Conservation (phyloP, 2,797 vertebrate genomes). For the Malurus splendens region DNA sequence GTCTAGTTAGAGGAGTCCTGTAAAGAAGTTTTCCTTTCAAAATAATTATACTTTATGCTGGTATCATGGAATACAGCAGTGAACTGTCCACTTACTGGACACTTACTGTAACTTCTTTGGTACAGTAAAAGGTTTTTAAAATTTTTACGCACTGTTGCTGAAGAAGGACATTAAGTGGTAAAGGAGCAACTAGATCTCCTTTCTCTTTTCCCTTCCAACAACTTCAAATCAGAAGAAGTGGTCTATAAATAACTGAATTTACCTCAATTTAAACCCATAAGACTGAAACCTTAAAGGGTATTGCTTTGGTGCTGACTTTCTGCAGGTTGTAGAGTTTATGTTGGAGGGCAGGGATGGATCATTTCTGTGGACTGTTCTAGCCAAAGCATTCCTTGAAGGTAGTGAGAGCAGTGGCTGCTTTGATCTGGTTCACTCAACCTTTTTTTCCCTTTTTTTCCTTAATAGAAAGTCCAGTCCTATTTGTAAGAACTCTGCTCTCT, state of each 20-base stretch:
- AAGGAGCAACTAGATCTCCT: background rate
- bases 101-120: background rate
- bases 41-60: background rate
- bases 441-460: background rate
- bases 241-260: background rate
- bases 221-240: background rate
- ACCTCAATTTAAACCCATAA: background rate
- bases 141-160: background rate
- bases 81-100: background rate
- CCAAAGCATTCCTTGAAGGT: background rate
- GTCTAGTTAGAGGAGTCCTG: background rate
- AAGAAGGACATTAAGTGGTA: background rate
- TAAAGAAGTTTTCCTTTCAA: background rate
- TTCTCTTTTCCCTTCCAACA: background rate
- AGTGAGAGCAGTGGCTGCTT: background rate
- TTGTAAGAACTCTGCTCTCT: background rate
- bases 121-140: background rate
- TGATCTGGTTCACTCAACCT: background rate
- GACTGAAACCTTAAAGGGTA: background rate
- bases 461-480: background rate
- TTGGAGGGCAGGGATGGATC: background rate
- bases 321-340: background rate
- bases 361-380: background rate
- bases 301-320: background rate
- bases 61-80: background rate